Percentiles rank a stretch among this genome's conserved stretches.
Conservation (phyloP, 92 coral and sea anemone species). For the Actinostola sp. region DNA sequence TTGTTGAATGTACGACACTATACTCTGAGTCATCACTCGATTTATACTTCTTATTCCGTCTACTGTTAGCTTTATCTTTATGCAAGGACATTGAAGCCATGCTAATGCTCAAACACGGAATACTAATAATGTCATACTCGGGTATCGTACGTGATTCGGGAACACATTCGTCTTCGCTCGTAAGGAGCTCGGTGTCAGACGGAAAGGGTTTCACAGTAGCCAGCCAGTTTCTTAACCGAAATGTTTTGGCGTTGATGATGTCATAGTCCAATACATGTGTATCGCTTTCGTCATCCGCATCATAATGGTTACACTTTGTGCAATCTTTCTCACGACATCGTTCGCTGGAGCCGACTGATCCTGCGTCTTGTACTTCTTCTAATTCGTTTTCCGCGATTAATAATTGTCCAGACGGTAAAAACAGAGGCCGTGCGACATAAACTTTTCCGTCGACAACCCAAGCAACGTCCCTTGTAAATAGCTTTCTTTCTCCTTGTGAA, state of each 20-base stretch:
- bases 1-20: constrained; percentile 79
- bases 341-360: constrained; percentile 17
- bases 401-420: constrained; percentile 77
- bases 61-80: not conserved
- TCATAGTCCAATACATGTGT: constrained; percentile 61
- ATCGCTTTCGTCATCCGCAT: constrained; percentile 81
- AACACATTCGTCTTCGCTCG: constrained; percentile 5
- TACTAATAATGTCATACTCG: constrained; percentile 72
- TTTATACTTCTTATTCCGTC: not conserved
- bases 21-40: constrained; percentile 57
- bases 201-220: constrained; percentile 14
- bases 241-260: constrained; percentile 55
- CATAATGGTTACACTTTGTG: constrained; percentile 54
- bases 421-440: constrained; percentile 67
- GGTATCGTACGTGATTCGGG: constrained; percentile 3
- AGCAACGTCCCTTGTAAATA: constrained; percentile 6
- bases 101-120: constrained; percentile 45
- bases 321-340: constrained; percentile 23
- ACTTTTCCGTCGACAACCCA: constrained; percentile 50
- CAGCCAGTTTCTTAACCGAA: constrained; percentile 73
- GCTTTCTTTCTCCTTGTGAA: constrained; percentile 9
- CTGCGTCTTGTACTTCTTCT: not conserved
- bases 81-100: not conserved
- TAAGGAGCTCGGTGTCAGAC: constrained; percentile 6
- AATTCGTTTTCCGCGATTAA: constrained; percentile 8